A percentile compares a stretch with the other conserved stretches of the same genome.
Evolutionary conservation across 2,797 vertebrate genomes (phyloP).

Genomic region (Sebastes aleutianus): DNA sequence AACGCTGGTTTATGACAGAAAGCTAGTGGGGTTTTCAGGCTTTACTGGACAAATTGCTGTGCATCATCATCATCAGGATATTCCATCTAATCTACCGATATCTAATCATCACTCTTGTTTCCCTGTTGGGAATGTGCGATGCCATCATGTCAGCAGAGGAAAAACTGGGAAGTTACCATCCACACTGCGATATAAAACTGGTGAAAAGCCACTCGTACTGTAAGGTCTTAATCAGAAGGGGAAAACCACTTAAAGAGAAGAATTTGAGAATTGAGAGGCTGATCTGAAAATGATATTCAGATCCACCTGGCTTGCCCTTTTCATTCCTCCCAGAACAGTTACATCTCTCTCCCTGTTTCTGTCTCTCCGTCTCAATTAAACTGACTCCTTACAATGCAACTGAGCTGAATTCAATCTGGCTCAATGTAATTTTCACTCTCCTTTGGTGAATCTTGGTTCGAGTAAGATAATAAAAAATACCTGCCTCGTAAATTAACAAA

Average conservation of each 20-base stretch:
- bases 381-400: not conserved
- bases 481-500: conserved; percentile 28
- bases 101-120: not conserved
- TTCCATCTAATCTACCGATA: not conserved
- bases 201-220: conserved; percentile 3
- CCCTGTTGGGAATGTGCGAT: not conserved
- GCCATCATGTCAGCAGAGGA: not conserved
- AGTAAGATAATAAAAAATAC: conserved; percentile 1
- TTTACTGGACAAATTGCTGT: not conserved
- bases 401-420: conserved; percentile 6
- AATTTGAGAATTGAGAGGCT: conserved; percentile 27
- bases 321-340: conserved; percentile 28
- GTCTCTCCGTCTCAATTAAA: conserved; percentile 31
- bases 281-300: conserved; percentile 42
- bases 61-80: not conserved
- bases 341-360: conserved; percentile 25
- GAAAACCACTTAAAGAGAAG: conserved; percentile 27
- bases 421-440: conserved; percentile 11
- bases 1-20: not conserved
- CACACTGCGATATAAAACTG: conserved; percentile 8
- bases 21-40: not conserved
- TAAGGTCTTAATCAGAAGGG: conserved; percentile 23
- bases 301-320: conserved; percentile 53
- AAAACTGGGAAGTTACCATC: not conserved
- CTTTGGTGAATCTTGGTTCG: not conserved